Percentiles rank a stretch among this genome's conserved stretches.
Evolutionary conservation across 2,113 vertebrate species (phyloP).

Genomic region (Ia io): DNA sequence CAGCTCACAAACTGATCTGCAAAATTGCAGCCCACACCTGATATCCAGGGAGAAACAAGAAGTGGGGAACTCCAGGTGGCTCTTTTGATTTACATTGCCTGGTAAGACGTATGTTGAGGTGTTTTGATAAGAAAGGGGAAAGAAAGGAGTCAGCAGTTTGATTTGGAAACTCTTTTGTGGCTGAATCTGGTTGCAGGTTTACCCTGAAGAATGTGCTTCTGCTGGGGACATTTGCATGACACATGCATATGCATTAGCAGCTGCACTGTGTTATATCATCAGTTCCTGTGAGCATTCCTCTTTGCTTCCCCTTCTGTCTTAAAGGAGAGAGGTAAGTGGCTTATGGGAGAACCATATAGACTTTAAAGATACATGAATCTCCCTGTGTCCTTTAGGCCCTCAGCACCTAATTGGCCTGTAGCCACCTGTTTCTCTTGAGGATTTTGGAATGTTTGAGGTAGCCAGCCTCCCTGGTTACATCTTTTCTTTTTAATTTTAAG

Average conservation of each 20-base stretch:
- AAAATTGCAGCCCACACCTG: slow-evolving; percentile 75
- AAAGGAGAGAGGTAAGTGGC: slow-evolving; percentile 55
- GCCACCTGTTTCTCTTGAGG: slow-evolving; percentile 13
- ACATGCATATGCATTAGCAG: slow-evolving; percentile 75
- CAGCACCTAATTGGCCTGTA: not conserved
- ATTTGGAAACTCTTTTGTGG: slow-evolving; percentile 76
- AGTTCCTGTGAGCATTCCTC: slow-evolving; percentile 72
- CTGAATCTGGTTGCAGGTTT: slow-evolving; percentile 70
- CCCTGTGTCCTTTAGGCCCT: slow-evolving; percentile 5
- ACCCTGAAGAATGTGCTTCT: slow-evolving; percentile 76
- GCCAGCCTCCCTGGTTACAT: not conserved
- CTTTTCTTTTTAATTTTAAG: not conserved
- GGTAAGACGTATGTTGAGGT: slow-evolving; percentile 76
- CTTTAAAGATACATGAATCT: not conserved
- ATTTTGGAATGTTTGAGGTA: not conserved
- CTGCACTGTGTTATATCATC: slow-evolving; percentile 70
- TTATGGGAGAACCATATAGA: slow-evolving; percentile 32
- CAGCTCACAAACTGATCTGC: slow-evolving; percentile 75
- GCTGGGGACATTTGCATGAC: slow-evolving; percentile 71
- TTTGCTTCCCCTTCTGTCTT: slow-evolving; percentile 16
- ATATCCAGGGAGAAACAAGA: slow-evolving; percentile 73
- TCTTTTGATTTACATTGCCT: slow-evolving; percentile 81
- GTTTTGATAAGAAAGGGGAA: slow-evolving; percentile 77
- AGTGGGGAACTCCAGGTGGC: slow-evolving; percentile 79
- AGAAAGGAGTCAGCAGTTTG: slow-evolving; percentile 84